phyloP scores from a whole-genome alignment of 2,797 vertebrate species.

The Lepus townsendii region DNA sequence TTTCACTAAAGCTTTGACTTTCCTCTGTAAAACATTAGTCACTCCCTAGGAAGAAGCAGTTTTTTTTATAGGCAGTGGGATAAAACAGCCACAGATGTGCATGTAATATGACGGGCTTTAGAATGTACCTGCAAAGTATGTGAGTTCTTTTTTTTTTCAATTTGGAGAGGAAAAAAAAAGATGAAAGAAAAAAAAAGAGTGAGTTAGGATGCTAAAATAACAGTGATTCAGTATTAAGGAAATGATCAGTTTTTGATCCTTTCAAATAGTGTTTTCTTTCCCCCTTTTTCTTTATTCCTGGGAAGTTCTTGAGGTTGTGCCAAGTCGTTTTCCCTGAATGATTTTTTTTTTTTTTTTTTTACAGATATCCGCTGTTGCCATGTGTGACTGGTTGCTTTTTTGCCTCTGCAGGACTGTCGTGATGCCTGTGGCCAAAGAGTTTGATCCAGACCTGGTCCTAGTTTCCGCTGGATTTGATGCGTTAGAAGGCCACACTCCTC shows the following conservation, averaged over 20 bases:
- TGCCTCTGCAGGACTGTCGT: slow-evolving; percentile 89
- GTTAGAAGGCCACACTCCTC: slow-evolving; percentile 91
- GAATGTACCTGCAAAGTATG: slow-evolving; percentile 85
- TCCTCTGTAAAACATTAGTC: slow-evolving; percentile 90
- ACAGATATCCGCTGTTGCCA: slow-evolving; percentile 45
- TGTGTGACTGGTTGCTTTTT: slow-evolving; percentile 81
- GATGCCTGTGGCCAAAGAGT: slow-evolving; percentile 91
- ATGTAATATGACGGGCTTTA: slow-evolving; percentile 83
- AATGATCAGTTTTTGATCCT: slow-evolving; percentile 64
- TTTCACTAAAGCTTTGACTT: slow-evolving; percentile 86
- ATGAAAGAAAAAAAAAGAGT: slow-evolving; percentile 56
- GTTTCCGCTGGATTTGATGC: slow-evolving; percentile 93
- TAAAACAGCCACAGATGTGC: slow-evolving; percentile 89
- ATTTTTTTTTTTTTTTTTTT: not conserved
- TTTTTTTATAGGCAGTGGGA: slow-evolving; percentile 80
- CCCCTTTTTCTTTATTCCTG: slow-evolving; percentile 10
- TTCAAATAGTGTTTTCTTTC: slow-evolving; percentile 48
- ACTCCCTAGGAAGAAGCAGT: slow-evolving; percentile 88
- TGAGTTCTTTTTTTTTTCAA: not conserved
- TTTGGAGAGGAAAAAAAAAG: slow-evolving; percentile 48
- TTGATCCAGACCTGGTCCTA: slow-evolving; percentile 91
- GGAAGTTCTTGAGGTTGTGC: slow-evolving; percentile 69
- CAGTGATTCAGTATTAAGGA: slow-evolving; percentile 60
- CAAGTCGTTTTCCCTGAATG: slow-evolving; percentile 58
- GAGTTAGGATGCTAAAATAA: slow-evolving; percentile 63